Evolutionary conservation across 1,140 invertebrate genomes (phyloP), one percentile per base, ranked within the genome.

Genomic region (Pseudachorutes palmiensis): DNA sequence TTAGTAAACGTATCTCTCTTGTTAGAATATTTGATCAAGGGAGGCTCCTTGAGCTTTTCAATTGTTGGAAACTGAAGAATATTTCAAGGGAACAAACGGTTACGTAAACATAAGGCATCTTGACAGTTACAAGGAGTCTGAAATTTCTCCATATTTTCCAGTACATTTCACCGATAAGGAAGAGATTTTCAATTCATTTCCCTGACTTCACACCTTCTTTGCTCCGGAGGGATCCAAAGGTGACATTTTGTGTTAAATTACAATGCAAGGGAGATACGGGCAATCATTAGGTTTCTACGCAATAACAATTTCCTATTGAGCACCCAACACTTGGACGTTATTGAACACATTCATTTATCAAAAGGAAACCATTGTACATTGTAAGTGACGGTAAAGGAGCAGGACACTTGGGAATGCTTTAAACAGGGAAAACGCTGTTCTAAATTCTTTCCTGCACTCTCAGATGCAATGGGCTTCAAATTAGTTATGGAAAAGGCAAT

Each of bases 91-190:
- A 36, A 62, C 26, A 22, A 29, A 60, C 16, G 26, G 29, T 28
- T 28, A 60, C 30, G 58, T 60, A 60, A 60, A 60, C 22, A 29
- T 60, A 29, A 60, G 58, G 19, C 51, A 57, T 5, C 24, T 57
- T 60, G 58, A 60, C 58, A 60, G 58, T 5, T 60, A 5, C 5
- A 60, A 60, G 28, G 51, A 55, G 51, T 55, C 51, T 55, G 12
- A 22, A 16, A 45, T 55, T 55, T 19, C 24, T 55, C 24, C 51
- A 55, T 19, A 55, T 55, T 55, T 55, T 55, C 51, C 51, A 55
- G 3, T 14, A 12, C 3, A 55, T 55, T 55, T 55, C 51, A 55
- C 24, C 51, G 12, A 26, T 5, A 26, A 26, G 51, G 12, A 16
- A 55, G 24, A 55, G 24, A 55, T 26, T 55, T 24, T 55, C 24